These are phyloP conservation scores for Carcharodon carcharias DNA, from an alignment of 2,797 vertebrate species.

Conservation along the genomic window DNA sequence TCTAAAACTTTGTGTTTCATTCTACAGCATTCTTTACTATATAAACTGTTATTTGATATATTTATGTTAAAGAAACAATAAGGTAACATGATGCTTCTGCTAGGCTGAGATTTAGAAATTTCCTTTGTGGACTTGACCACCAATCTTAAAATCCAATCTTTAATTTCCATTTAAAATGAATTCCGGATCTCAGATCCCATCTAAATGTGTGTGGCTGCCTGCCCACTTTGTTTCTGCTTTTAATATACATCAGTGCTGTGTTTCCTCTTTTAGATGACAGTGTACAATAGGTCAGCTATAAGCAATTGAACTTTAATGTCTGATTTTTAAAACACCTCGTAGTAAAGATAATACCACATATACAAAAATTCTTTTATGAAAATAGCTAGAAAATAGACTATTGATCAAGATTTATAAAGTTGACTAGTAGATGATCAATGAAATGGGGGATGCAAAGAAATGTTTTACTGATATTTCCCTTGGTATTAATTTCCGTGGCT, in stretches of 20 bases:
- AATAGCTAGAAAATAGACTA: background rate
- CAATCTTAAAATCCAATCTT: constrained; percentile 13
- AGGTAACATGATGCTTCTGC: background rate
- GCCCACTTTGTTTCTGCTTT: constrained; percentile 12
- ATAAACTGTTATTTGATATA: background rate
- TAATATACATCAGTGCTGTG: background rate
- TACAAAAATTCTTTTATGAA: background rate
- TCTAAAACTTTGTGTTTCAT: background rate
- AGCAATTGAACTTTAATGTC: background rate
- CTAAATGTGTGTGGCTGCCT: background rate
- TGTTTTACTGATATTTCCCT: background rate
- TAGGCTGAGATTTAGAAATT: background rate
- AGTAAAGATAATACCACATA: background rate
- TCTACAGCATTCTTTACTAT: background rate
- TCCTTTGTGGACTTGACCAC: background rate
- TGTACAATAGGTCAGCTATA: background rate
- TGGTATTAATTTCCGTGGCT: background rate
- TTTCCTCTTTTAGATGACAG: background rate
- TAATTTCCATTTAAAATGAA: constrained; percentile 13
- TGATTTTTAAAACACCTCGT: background rate
- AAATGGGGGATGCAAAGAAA: background rate
- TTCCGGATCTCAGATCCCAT: constrained; percentile 8
- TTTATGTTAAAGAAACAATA: background rate
- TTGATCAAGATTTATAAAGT: background rate
- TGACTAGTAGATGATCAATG: background rate